Evolutionary conservation across 2,888 invertebrate species (phyloP).

Genomic region (Chalcis sispes): DNA sequence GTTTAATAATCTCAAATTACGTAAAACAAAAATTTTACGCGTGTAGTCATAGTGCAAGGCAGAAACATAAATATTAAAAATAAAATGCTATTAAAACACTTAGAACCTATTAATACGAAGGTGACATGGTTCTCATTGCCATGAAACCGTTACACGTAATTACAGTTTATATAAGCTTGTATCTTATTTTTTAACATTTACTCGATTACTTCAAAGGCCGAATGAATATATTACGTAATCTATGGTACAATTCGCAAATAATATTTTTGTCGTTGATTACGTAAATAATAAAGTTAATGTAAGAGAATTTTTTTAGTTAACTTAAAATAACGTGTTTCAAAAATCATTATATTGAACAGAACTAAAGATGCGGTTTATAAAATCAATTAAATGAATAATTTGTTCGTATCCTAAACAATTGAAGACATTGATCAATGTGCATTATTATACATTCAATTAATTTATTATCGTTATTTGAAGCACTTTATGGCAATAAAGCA

Average conservation of each 20-base stretch:
- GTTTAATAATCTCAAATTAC: slow-evolving; percentile 10
- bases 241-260: neutral
- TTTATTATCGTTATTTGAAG: too few relatives aligned
- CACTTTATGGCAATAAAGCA: too few relatives aligned
- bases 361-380: too few relatives aligned
- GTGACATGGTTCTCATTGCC: slow-evolving; percentile 61
- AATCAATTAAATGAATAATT: too few relatives aligned
- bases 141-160: slow-evolving; percentile 25
- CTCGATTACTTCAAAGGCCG: neutral
- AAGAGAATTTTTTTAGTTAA: too few relatives aligned
- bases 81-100: slow-evolving; percentile 13
- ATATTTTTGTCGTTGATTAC: too few relatives aligned
- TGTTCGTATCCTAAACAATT: too few relatives aligned
- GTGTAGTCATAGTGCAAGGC: neutral
- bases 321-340: too few relatives aligned
- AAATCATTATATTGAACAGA: too few relatives aligned
- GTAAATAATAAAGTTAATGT: too few relatives aligned
- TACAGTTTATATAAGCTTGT: slow-evolving; percentile 21
- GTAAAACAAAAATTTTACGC: neutral
- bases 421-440: too few relatives aligned
- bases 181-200: slow-evolving; percentile 12
- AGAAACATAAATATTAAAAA: slow-evolving; percentile 2
- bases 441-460: too few relatives aligned
- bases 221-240: neutral
- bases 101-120: slow-evolving; percentile 41